A percentile compares a stretch with the other conserved stretches of the same genome.
Evolutionary conservation across 1,140 invertebrate species (phyloP).

Genomic region (Conus betulinus): DNA sequence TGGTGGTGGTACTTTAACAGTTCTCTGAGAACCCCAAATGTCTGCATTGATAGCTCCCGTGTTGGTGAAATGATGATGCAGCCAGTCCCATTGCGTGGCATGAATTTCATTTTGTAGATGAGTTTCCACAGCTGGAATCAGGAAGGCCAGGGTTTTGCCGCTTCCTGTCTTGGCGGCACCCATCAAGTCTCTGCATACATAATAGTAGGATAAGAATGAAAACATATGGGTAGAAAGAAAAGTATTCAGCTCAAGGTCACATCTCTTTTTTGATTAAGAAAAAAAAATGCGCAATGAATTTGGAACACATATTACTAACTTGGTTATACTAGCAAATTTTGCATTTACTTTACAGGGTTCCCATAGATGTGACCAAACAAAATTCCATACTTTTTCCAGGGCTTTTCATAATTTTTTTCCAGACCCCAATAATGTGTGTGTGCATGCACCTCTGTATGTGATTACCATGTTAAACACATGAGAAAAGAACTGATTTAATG

Average conservation of each 20-base stretch:
- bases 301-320: no score
- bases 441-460: no score
- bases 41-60: conserved; percentile 98
- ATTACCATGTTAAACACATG: no score
- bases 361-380: no score
- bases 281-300: neutral
- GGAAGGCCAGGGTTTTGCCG: conserved; percentile 96
- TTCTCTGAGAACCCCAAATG: conserved; percentile 97
- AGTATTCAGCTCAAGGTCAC: neutral
- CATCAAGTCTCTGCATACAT: conserved; percentile 87
- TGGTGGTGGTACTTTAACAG: conserved; percentile 84
- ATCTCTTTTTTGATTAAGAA: neutral
- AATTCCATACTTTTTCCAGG: no score
- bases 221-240: neutral
- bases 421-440: no score
- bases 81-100: conserved; percentile 96
- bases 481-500: no score
- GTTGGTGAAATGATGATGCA: conserved; percentile 98
- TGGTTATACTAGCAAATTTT: no score
- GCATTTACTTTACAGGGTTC: no score
- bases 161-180: conserved; percentile 98
- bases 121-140: conserved; percentile 97
- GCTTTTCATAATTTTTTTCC: no score
- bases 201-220: conserved; percentile 13
- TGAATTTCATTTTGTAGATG: conserved; percentile 95